Evolutionary conservation across 1,140 invertebrate species (phyloP), one percentile per base, ranked within the genome.

Genomic region (Lucilia cuprina): DNA sequence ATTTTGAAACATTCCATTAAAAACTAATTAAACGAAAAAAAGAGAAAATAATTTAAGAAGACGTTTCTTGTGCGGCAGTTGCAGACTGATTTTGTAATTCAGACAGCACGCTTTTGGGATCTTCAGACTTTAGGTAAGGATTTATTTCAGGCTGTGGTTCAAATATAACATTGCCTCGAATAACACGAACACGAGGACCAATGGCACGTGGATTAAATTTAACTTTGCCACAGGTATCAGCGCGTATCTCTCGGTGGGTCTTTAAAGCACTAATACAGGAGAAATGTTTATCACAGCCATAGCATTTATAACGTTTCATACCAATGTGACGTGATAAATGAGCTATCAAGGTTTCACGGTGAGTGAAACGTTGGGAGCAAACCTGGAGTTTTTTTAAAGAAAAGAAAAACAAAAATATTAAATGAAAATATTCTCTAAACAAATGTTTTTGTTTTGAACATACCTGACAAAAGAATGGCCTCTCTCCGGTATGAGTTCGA

Each of bases 401-500:
- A 17, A 74, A 30, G n/a, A 74, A 21, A 74, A 74, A 2, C 12
- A 74, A 55, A 55, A 55, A n/a, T 7, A 49, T 2, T 12, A 49
- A 49, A 49, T 14, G 5, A 49, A 49, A 0, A 12, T 12, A 49
- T 49, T 14, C 1, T 74, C 2, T 21, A 21, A 74, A 30, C 0
- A 2, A 74, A 30, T 10, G 5, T 41, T 80, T 34, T 49, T 49
- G 9, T 49, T 49, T 12, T 49, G 25, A 47, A 75, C 83, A 75
- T 65, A 90, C 89, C 88, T 98, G 97, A 91, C 97, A 98, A 86
- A 96, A 94, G 87, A 96, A 97, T 3, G 96, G 96, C 82, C 95
- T 94, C 87, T 96, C 96, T 2, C 98, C 97, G 0, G 96, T 98
- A 89, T 98, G 97, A 0, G 96, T 96, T 41, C 97, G 94, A 91